Percentiles rank a stretch among this genome's conserved stretches.
Conservation (phyloP, 2,888 invertebrate genomes). For the Tipula unca region DNA sequence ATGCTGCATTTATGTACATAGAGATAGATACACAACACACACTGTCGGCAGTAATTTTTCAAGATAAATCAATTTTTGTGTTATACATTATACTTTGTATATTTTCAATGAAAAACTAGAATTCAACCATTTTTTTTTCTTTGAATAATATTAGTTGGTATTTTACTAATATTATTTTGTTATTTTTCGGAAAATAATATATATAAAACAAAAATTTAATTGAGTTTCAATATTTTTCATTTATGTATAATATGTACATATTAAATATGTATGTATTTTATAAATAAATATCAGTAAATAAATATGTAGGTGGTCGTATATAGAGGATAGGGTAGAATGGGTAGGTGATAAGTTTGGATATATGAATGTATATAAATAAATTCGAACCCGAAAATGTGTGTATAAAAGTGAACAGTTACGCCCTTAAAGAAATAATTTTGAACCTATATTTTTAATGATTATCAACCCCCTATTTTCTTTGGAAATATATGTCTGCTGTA, state of each 20-base stretch:
- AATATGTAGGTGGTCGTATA: not conserved
- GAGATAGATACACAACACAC: not conserved
- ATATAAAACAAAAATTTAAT: not conserved
- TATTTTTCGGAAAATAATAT: not conserved
- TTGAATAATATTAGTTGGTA: not conserved
- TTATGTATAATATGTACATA: not conserved
- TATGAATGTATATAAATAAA: not conserved
- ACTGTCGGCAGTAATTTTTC: not conserved
- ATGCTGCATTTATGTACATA: not conserved
- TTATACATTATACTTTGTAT: not conserved
- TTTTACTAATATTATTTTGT: not conserved
- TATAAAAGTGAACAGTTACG: not conserved
- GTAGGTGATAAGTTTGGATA: not conserved
- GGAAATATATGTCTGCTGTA: not conserved
- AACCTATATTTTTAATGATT: not conserved
- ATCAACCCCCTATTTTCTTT: not conserved
- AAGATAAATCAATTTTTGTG: not conserved
- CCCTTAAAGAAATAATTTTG: not conserved
- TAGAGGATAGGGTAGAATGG: not conserved
- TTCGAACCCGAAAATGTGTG: not conserved
- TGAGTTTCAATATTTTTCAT: not conserved
- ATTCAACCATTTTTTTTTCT: not conserved
- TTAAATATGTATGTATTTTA: not conserved
- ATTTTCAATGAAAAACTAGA: not conserved
- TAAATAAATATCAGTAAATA: not conserved